Evolutionary conservation across 2,888 invertebrate genomes (phyloP).

Genomic region (Sthenelais limicola): DNA sequence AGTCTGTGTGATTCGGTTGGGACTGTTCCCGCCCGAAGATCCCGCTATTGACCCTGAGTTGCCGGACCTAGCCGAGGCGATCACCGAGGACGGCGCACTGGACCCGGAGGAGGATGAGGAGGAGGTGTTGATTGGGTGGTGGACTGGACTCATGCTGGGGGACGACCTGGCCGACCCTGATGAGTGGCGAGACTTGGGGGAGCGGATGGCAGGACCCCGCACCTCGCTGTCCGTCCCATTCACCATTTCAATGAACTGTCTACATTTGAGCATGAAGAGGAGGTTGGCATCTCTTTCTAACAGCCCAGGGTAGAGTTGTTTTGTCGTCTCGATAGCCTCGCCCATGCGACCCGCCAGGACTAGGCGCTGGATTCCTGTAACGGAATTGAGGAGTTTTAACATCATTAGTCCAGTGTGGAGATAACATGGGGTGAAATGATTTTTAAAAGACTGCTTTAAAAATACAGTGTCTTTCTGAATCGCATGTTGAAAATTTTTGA

Average conservation of each 20-base stretch:
- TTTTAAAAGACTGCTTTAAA: too few species aligned
- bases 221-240: slow-evolving; percentile 71
- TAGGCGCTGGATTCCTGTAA: slow-evolving; percentile 93
- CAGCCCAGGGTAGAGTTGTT: slow-evolving; percentile 92
- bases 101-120: neutral
- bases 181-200: slow-evolving; percentile 66
- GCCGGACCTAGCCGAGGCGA: neutral
- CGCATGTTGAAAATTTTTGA: too few species aligned
- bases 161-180: slow-evolving; percentile 68
- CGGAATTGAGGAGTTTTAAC: too few species aligned
- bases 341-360: slow-evolving; percentile 94
- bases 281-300: slow-evolving; percentile 92
- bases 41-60: slow-evolving; percentile 39
- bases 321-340: slow-evolving; percentile 93
- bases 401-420: slow-evolving; percentile 42
- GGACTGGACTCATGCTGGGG: slow-evolving; percentile 70
- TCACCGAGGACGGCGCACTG: neutral
- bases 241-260: slow-evolving; percentile 99
- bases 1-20: slow-evolving; percentile 53
- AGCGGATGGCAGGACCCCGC: slow-evolving; percentile 76
- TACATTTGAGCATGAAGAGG: slow-evolving; percentile 95
- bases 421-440: too few species aligned
- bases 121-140: slow-evolving; percentile 42
- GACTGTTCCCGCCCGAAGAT: slow-evolving; percentile 60
- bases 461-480: too few species aligned